These are phyloP conservation scores for Serilophus lunatus DNA, from an alignment of 2,113 vertebrate species.

Conservation along the genomic window DNA sequence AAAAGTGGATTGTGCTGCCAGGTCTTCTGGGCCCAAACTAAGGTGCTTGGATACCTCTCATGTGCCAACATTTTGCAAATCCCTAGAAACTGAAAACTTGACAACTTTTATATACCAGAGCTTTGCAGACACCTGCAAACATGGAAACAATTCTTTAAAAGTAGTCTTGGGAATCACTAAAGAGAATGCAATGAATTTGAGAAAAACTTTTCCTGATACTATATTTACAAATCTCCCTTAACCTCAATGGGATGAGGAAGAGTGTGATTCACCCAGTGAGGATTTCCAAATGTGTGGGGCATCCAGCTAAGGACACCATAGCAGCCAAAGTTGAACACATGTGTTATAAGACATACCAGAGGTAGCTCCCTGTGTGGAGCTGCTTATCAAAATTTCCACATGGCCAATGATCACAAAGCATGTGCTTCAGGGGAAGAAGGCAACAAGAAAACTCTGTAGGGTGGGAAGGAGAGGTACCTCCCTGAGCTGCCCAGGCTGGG, in stretches of 20 bases:
- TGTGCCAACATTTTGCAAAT: background rate
- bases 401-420: background rate
- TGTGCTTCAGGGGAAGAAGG: rapidly evolving
- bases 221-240: background rate
- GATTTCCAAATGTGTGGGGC: background rate
- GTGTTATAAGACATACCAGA: background rate
- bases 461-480: background rate
- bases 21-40: background rate
- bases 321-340: rapidly evolving
- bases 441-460: background rate
- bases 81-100: background rate
- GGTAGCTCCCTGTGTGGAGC: background rate
- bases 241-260: background rate
- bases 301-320: background rate
- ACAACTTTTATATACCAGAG: background rate
- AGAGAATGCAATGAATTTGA: background rate
- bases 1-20: background rate
- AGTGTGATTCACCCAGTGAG: background rate
- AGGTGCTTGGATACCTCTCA: background rate
- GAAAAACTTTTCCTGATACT: background rate
- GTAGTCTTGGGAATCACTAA: background rate
- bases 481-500: background rate
- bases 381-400: background rate
- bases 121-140: background rate
- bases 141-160: background rate